Evolutionary conservation across 1,140 invertebrate genomes (phyloP).

Genomic region (roundworm (Caenorhabditis elegans)): DNA sequence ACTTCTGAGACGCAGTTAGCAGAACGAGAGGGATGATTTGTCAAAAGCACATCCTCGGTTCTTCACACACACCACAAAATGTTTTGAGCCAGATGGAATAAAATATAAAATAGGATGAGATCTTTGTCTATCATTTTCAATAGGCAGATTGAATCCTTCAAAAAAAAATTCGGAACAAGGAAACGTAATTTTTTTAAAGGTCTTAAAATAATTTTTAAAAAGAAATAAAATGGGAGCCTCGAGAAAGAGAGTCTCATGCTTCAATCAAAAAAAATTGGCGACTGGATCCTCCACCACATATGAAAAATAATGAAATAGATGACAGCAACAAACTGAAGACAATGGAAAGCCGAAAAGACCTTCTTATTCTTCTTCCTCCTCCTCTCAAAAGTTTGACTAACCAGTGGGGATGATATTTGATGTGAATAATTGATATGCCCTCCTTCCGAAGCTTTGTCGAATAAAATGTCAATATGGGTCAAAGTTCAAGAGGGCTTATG

Average conservation of each 20-base stretch:
- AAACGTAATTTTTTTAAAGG: too few species aligned
- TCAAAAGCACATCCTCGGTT: constrained; percentile 11
- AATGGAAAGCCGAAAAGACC: constrained; percentile 3
- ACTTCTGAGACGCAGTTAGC: not conserved
- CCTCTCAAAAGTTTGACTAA: not conserved
- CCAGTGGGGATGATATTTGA: not conserved
- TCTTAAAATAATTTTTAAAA: too few species aligned
- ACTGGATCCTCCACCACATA: too few species aligned
- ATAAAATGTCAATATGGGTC: constrained; percentile 2
- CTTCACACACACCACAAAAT: not conserved
- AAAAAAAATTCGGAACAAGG: too few species aligned
- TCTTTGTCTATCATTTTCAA: too few species aligned
- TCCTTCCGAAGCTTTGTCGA: not conserved
- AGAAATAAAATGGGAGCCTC: not conserved
- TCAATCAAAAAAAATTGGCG: too few species aligned
- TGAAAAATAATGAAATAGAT: not conserved
- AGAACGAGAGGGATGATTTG: not conserved
- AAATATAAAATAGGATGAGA: too few species aligned
- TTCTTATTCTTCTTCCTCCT: not conserved
- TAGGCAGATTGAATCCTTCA: too few species aligned
- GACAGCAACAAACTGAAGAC: not conserved
- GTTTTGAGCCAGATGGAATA: not conserved
- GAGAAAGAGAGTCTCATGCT: not conserved
- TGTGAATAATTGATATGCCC: constrained; percentile 21
- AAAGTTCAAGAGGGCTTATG: constrained; percentile 14